These are phyloP conservation scores for Reticulitermes speratus DNA, from an alignment of 1,140 invertebrate genomes.

Conservation along the genomic window DNA sequence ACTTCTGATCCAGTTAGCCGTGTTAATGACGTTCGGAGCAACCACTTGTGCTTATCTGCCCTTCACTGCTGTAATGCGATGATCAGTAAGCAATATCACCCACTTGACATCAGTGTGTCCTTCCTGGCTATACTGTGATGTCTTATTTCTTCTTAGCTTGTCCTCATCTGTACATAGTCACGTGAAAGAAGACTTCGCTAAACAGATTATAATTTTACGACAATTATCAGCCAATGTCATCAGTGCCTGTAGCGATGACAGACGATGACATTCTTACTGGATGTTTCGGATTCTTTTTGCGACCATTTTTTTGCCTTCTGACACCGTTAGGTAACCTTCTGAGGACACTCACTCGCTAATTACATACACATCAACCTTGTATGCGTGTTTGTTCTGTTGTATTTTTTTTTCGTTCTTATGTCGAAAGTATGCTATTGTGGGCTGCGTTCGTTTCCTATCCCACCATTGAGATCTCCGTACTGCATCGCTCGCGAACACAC, in stretches of 20 bases:
- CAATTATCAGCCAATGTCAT: neutral
- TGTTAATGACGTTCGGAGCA: too few relatives aligned
- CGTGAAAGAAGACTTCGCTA: neutral
- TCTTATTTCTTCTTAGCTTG: neutral
- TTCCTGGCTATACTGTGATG: neutral
- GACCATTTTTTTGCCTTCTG: neutral
- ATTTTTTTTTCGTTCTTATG: neutral
- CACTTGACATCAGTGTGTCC: neutral
- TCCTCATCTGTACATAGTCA: neutral
- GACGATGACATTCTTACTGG: neutral
- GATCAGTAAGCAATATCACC: neutral
- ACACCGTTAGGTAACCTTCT: neutral
- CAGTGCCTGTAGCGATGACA: neutral
- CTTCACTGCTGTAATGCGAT: neutral
- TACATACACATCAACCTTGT: neutral
- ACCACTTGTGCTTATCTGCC: neutral
- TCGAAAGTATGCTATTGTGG: neutral
- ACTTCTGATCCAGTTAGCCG: neutral
- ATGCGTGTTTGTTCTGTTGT: neutral
- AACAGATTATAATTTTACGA: neutral
- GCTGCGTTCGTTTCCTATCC: neutral
- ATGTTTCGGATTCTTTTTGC: neutral
- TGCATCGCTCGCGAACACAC: neutral
- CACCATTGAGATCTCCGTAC: neutral
- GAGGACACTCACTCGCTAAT: neutral